Evolutionary conservation across 2,113 vertebrate species (phyloP), one percentile per base, ranked within the genome.

Genomic region (Bos taurus): DNA sequence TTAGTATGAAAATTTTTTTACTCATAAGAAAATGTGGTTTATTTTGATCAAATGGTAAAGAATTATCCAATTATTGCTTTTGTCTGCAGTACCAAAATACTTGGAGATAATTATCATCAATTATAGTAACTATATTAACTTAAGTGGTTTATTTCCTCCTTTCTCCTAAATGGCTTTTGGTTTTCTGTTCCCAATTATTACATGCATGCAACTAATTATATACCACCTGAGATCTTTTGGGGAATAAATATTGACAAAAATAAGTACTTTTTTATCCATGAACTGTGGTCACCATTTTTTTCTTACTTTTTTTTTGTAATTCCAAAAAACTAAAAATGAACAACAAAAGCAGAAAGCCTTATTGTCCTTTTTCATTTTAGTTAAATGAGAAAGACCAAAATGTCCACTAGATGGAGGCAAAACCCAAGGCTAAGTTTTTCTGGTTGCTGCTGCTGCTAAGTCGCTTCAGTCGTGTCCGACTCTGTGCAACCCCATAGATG

Each of bases 321-420:
- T 59, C 6, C 43, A 80, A 26, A 90, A 95, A 92, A 60, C 28
- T 78, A 36, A 91, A 94, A 91, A 26, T 50, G 43, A 90, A 43
- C 30, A 81, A 50, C 28, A 83, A 81, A 92, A 84, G 52, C n/a
- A n/a, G 36, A 11, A 26, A 74, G 3, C 4, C 40, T 83, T 92
- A 52, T 25, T 2, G 46, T 28, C 2, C 11, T 89, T 91, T 86
- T 91, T 78, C 43, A 52, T 92, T 81, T 82, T 60, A 67, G 14
- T 90, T 74, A 84, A 82, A 57, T 62, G 62, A 84, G 95, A 95
- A 90, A 92, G 36, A 94, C 9, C 26, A 87, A 40, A 15, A 80
- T 94, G 74, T 57, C 93, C 97, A 97, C 95, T 92, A 97, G 95
- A 86, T 94, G 97, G 96, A 96, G 74, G 28, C 71, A 95, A 92